These are phyloP conservation scores for Penaeus indicus DNA, from an alignment of 1,140 invertebrate genomes.

Conservation along the genomic window DNA sequence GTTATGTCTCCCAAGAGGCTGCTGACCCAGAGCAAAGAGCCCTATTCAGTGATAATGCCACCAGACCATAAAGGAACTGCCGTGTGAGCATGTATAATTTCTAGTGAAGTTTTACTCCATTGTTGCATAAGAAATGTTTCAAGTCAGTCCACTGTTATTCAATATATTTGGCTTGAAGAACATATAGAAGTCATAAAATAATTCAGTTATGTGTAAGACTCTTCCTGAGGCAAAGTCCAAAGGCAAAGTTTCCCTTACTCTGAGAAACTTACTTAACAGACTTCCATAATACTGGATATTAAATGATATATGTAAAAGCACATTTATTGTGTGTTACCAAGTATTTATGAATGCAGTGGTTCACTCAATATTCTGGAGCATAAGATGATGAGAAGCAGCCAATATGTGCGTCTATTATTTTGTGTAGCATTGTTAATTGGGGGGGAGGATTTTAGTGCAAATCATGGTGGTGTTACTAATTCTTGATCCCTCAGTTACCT, in stretches of 20 bases:
- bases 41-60: slow-evolving; percentile 50
- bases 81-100: slow-evolving; percentile 43
- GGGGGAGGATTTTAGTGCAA: slow-evolving; percentile 32
- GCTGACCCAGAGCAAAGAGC: slow-evolving; percentile 47
- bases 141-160: not conserved
- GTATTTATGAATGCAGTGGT: slow-evolving; percentile 30
- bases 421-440: slow-evolving; percentile 30
- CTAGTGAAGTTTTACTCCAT: not conserved
- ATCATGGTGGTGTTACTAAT: slow-evolving; percentile 27
- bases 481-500: not conserved
- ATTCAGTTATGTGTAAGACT: too few relatives aligned
- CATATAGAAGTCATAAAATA: not conserved
- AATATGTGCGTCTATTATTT: slow-evolving; percentile 20
- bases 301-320: not conserved
- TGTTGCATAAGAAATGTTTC: not conserved
- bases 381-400: not conserved
- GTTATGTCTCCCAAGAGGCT: slow-evolving; percentile 61
- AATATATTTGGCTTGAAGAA: not conserved
- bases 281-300: too few relatives aligned
- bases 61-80: slow-evolving; percentile 49
- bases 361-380: slow-evolving; percentile 7
- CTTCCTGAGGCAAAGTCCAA: too few relatives aligned
- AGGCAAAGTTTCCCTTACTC: too few relatives aligned
- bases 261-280: too few relatives aligned
- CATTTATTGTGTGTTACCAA: slow-evolving; percentile 17